Evolutionary conservation across 2,888 invertebrate genomes (phyloP).

Genomic region (Chaetoderma sp.): DNA sequence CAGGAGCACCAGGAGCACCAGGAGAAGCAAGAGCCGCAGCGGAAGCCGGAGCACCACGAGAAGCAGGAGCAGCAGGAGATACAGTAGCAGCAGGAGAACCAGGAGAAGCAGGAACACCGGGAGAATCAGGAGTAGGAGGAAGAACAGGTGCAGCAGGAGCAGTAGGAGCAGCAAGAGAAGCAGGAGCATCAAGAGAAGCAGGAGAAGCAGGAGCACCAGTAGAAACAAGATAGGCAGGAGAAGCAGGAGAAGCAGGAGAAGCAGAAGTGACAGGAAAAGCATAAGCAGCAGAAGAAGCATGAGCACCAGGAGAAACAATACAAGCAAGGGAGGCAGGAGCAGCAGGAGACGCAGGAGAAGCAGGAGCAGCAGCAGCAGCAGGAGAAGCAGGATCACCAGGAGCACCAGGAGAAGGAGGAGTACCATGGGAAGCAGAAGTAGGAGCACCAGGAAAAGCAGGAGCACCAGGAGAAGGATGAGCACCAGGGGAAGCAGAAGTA

Average conservation of each 20-base stretch:
- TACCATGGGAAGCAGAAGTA: not conserved
- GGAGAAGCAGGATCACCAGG: no score
- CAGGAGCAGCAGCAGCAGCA: no score
- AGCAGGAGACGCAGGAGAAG: no score
- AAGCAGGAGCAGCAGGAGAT: not conserved
- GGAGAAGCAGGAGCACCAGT: not conserved
- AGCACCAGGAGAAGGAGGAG: not conserved
- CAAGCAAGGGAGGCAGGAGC: not conserved
- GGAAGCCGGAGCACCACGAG: not conserved
- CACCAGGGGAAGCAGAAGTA: no score
- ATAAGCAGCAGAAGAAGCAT: no score
- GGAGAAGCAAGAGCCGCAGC: not conserved
- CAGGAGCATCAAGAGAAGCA: not conserved
- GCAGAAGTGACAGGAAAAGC: no score
- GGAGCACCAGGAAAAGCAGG: no score
- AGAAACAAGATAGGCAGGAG: not conserved
- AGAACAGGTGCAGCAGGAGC: slow-evolving; percentile 27
- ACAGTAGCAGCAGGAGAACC: not conserved
- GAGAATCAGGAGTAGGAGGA: slow-evolving; percentile 36
- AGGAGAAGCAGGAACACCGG: slow-evolving; percentile 35
- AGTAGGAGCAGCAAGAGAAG: slow-evolving; percentile 30
- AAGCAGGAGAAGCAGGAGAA: no score
- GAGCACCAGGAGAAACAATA: not conserved
- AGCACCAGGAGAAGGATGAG: no score
- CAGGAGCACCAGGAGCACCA: not conserved